phyloP scores from a whole-genome alignment of 2,113 vertebrate species.

The Sterna hirundo region DNA sequence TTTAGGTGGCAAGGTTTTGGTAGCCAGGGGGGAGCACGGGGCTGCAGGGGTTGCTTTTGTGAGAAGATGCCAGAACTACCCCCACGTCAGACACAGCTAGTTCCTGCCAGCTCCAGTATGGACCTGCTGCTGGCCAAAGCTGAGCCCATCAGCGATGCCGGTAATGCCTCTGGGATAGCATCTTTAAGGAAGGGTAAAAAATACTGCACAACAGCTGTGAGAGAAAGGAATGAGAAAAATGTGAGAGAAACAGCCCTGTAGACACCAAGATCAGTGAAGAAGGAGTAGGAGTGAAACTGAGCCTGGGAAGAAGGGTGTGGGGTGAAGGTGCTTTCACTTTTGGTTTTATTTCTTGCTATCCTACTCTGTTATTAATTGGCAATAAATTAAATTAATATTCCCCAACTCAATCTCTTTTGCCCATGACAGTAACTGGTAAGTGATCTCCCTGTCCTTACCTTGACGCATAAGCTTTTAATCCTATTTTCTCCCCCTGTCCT shows the following conservation, averaged over 20 bases:
- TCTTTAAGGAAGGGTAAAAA: background rate
- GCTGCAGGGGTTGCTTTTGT: background rate
- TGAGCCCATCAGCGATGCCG: background rate
- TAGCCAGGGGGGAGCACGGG: rapidly evolving
- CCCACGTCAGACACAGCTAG: background rate
- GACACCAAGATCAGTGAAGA: background rate
- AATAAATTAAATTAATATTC: background rate
- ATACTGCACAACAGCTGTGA: background rate
- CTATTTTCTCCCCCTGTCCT: background rate
- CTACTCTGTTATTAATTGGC: background rate
- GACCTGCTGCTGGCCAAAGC: background rate
- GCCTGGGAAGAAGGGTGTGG: background rate
- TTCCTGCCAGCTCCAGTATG: background rate
- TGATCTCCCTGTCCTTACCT: background rate
- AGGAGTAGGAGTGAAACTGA: background rate
- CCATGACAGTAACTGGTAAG: background rate
- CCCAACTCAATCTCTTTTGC: background rate
- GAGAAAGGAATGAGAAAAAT: background rate
- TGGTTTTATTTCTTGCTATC: background rate
- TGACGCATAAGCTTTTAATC: background rate
- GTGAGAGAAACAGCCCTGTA: background rate
- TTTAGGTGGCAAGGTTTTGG: background rate
- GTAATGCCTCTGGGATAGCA: background rate
- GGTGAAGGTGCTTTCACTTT: background rate
- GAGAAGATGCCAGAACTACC: background rate